A percentile compares a stretch with the other conserved stretches of the same genome.
Conservation (phyloP, 92 coral and sea anemone genomes). For the Bergia sp. region DNA sequence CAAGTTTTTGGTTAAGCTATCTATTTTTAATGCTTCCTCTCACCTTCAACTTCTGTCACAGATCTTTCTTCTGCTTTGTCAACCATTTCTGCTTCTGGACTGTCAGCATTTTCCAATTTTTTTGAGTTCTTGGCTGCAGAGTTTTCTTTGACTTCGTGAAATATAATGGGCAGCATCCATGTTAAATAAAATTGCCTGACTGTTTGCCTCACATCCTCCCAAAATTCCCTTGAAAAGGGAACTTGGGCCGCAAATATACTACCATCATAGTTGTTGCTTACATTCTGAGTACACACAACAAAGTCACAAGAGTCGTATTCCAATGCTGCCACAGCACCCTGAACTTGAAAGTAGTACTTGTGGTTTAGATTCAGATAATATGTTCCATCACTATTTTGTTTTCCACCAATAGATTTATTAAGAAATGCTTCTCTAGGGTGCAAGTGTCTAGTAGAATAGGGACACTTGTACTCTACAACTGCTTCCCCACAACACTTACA, state of each 20-base stretch:
- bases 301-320: conserved; percentile 36
- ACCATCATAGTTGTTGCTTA: conserved; percentile 2
- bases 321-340: conserved; percentile 11
- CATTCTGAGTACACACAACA: conserved; percentile 40
- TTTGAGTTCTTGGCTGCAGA: too few relatives aligned
- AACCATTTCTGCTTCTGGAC: too few relatives aligned
- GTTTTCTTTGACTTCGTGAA: too few relatives aligned
- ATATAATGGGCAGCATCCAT: conserved; percentile 10
- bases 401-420: not conserved
- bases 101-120: too few relatives aligned
- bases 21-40: conserved; percentile 3
- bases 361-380: not conserved
- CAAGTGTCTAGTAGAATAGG: not conserved
- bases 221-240: not conserved
- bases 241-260: conserved; percentile 3
- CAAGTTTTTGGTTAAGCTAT: too few relatives aligned
- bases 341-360: not conserved
- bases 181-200: conserved; percentile 4
- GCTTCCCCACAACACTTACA: conserved; percentile 6
- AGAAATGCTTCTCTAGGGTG: conserved; percentile 8
- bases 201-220: conserved; percentile 2
- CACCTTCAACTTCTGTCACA: not conserved
- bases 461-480: conserved; percentile 7
- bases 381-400: not conserved
- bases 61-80: conserved; percentile 1